Conservation (phyloP, 2,888 invertebrate species). For the Tipula lateralis region DNA sequence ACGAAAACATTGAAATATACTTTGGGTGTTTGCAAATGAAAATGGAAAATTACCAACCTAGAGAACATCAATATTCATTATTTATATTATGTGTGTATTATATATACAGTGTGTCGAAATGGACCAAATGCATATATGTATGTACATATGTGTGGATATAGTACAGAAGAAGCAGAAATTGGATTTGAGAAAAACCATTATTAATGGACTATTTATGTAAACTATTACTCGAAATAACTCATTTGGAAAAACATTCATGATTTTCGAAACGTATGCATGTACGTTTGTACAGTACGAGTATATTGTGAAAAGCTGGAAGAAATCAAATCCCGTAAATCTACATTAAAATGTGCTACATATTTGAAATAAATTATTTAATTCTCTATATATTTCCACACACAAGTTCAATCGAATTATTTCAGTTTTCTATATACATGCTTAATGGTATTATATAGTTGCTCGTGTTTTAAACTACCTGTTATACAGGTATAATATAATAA, state of each 20-base stretch:
- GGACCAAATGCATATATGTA: neutral
- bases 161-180: neutral
- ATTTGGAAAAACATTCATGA: neutral
- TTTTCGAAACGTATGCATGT: neutral
- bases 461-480: neutral
- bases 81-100: neutral
- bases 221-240: conserved; percentile 1
- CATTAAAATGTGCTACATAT: conserved; percentile 11
- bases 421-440: neutral
- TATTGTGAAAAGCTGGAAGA: neutral
- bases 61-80: neutral
- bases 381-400: neutral
- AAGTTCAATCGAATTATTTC: neutral
- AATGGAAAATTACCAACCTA: neutral
- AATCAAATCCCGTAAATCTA: conserved; percentile 4
- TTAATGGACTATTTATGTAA: conserved; percentile 11
- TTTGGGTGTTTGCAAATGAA: neutral
- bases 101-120: neutral
- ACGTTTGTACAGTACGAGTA: neutral
- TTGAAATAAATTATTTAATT: neutral
- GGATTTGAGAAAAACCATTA: neutral
- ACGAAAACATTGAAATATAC: neutral
- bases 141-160: too few species aligned
- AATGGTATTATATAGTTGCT: neutral
- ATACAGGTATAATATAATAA: neutral